These are phyloP conservation scores for Hydrotaea cyrtoneurina DNA, from an alignment of 2,888 invertebrate genomes.

Conservation along the genomic window DNA sequence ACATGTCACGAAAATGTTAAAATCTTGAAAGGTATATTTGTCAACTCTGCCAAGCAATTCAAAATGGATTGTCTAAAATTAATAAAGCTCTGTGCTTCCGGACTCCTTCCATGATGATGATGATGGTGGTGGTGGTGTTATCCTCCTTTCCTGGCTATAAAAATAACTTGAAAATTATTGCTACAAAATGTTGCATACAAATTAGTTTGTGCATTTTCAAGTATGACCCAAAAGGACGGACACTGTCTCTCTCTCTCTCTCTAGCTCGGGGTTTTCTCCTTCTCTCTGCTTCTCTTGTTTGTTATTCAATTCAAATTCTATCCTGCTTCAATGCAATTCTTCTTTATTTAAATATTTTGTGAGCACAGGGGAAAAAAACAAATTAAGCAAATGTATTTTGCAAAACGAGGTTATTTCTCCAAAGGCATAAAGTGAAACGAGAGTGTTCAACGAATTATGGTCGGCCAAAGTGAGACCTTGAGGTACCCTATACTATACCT, in stretches of 20 bases:
- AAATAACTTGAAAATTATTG: conserved; percentile 36
- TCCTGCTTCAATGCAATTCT: not conserved
- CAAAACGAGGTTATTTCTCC: not conserved
- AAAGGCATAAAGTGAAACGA: not conserved
- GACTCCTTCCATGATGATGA: no score
- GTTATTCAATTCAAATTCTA: not conserved
- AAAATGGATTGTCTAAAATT: no score
- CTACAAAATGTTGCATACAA: conserved; percentile 43
- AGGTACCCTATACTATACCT: no score
- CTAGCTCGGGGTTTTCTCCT: not conserved
- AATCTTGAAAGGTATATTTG: no score
- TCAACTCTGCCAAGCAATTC: no score
- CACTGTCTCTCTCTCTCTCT: no score
- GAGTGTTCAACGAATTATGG: no score
- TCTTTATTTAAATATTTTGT: not conserved
- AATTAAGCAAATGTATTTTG: not conserved
- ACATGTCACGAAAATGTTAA: no score
- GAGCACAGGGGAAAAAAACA: not conserved
- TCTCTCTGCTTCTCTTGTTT: no score
- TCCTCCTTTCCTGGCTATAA: not conserved
- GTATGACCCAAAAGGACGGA: not conserved
- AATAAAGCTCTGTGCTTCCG: not conserved
- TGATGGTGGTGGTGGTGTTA: no score
- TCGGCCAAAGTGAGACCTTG: no score
- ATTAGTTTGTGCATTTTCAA: conserved; percentile 17